phyloP scores from a whole-genome alignment of 2,797 vertebrate genomes.

The Lagocephalus sceleratus region DNA sequence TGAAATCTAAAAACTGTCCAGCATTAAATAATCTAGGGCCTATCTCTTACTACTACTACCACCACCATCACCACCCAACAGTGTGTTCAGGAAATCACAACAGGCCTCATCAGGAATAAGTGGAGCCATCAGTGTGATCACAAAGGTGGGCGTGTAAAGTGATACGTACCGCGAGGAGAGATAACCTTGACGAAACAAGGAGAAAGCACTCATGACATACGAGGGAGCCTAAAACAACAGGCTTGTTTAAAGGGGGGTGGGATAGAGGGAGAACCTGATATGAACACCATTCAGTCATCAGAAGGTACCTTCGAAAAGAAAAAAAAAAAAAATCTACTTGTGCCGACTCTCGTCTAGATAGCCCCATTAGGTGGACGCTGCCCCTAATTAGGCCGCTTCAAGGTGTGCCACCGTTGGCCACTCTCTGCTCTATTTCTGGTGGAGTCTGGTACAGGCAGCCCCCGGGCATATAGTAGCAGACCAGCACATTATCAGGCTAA shows the following conservation, averaged over 20 bases:
- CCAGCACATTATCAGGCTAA: conserved; percentile 90
- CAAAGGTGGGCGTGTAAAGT: neutral
- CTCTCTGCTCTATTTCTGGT: conserved; percentile 77
- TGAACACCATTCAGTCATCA: conserved; percentile 34
- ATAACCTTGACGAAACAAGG: neutral
- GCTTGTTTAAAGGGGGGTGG: neutral
- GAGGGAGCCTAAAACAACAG: neutral
- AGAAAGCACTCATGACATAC: too few species aligned
- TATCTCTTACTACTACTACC: too few species aligned
- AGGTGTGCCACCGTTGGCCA: conserved; percentile 75
- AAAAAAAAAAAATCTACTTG: conserved; percentile 43
- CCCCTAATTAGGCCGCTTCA: conserved; percentile 80
- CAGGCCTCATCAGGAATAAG: neutral
- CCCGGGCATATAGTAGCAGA: conserved; percentile 80
- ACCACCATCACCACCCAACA: too few species aligned
- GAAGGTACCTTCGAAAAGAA: conserved; percentile 35
- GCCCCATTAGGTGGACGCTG: conserved; percentile 69
- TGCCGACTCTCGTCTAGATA: conserved; percentile 73
- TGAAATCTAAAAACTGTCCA: too few species aligned
- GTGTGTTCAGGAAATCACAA: too few species aligned
- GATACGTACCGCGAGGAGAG: neutral
- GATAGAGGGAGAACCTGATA: conserved; percentile 5
- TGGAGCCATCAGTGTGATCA: neutral
- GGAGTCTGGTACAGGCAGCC: conserved; percentile 79
- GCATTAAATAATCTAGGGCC: too few species aligned